phyloP scores from a whole-genome alignment of 2,113 vertebrate genomes.

The Halichoerus grypus region DNA sequence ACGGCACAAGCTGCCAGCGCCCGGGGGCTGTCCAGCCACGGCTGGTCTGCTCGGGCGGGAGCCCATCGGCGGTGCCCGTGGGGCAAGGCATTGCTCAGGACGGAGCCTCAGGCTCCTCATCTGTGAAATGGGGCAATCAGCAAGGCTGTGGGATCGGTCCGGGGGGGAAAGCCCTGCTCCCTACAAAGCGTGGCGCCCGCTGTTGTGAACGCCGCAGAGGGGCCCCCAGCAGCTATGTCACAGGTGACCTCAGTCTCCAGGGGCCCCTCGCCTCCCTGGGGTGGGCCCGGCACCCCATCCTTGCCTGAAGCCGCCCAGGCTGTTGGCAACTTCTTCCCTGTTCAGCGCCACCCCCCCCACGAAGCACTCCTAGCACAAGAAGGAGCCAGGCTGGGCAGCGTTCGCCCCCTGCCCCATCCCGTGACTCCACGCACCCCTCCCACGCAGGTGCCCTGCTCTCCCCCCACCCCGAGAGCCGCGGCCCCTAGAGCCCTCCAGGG shows the following conservation, averaged over 20 bases:
- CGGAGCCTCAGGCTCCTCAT: background rate
- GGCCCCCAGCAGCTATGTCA: background rate
- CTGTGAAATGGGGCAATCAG: background rate
- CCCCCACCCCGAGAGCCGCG: background rate
- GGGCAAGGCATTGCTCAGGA: background rate
- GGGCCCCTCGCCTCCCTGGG: background rate
- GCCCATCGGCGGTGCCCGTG: background rate
- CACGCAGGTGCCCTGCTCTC: fast-evolving
- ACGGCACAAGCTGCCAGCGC: background rate
- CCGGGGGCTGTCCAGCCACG: background rate
- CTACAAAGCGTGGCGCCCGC: background rate
- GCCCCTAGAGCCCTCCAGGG: background rate
- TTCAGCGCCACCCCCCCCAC: background rate
- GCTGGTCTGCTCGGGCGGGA: background rate
- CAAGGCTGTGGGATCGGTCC: background rate
- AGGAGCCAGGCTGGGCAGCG: background rate
- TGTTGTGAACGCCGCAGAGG: background rate
- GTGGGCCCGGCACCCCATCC: background rate
- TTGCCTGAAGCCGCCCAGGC: background rate
- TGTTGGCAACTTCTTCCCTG: background rate
- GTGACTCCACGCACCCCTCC: fast-evolving
- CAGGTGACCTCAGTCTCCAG: background rate
- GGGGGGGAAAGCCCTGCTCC: background rate
- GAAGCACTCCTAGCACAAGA: background rate
- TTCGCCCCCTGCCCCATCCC: background rate